Evolutionary conservation across 2,888 invertebrate genomes (phyloP), one percentile per base, ranked within the genome.

Genomic region (Phytoseiulus persimilis): DNA sequence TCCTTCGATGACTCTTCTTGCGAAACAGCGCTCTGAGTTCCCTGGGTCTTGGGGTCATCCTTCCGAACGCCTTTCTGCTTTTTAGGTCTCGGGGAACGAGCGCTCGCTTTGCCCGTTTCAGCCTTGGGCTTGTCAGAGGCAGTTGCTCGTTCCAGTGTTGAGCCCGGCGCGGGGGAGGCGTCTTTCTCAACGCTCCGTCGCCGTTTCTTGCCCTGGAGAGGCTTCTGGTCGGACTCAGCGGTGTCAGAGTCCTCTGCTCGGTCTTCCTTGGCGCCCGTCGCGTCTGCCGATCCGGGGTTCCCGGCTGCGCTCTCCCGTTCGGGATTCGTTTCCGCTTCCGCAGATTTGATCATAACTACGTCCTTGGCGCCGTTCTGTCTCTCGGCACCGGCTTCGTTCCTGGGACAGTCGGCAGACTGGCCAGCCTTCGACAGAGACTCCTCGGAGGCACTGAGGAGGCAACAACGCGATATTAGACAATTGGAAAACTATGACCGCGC

Each of bases 31-130:
- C 65, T 31, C 45, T 90, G 0, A 45, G 90, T 84, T 23, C 89
- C 90, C 3, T 89, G 87, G 23, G 83, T 90, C 39, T 90, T 90
- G 18, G n/a, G n/a, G n/a, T 89, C 87, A 83, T 90, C 91, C 33
- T 90, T 91, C 6, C 90, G 90, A 0, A 90, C 89, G 90, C 90
- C 91, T 87, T 91, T 91, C 90, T 96, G 96, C 92, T 96, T 96
- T n/a, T 31, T 95, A 95, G 91, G 96, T 96, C 45, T 93, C 93
- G 5, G 94, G 93, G 18, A 94, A 95, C 31, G 93, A 92, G 89
- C 93, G 94, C 32, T 95, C 95, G 90, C 92, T 93, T 65, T 95
- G 95, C 14, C 45, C 46, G 18, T 23, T 14, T 33, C 89, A 87
- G 65, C 14, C 89, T 87, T 90, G 83, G 89, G 83, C 89, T 65